Evolutionary conservation across 1,140 invertebrate genomes (phyloP), one percentile per base, ranked within the genome.

Genomic region (Rhagoletis pomonella): DNA sequence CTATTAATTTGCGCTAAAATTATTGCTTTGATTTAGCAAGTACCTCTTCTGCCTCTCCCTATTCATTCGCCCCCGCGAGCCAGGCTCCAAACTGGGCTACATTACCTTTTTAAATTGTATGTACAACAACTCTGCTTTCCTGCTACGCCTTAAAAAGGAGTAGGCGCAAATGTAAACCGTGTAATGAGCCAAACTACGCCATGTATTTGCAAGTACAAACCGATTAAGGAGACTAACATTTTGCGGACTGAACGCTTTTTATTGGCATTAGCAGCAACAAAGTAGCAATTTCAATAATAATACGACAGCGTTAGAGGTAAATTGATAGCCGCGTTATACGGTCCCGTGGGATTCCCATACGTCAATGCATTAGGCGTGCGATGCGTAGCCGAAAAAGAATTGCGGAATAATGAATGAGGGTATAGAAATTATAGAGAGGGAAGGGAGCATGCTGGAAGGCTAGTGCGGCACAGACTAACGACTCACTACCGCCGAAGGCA

Each of bases 211-310:
- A 5, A 73, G 44, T 12, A 12, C 73, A 58, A 1, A 29, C 47
- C 17, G 47, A 6, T 81, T 81, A 29, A 19, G 73, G 73, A 44
- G 7, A 50, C 19, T 29, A 29, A 29, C 73, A 81, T 81, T 81
- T 50, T 9, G 50, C 42, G 47, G 47, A 19, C 17, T 81, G 47
- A 9, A 50, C 73, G 47, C 73, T 81, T 47, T 29, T 55, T 81
- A 55, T 81, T 81, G 73, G 73, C 73, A 50, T 47, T n/a, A 44
- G 17, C 69, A 44, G 42, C 69, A 77, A 77, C 69, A 81, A 81
- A 58, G 55, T 81, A 55, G 73, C 55, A 55, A 81, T 81, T 81
- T 55, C 42, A 9, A 81, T 81, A 81, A 81, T 81, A 81, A 81
- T 81, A 81, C 73, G 14, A 69, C 64, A 81, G 6, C 17, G 10